Evolutionary conservation across 2,888 invertebrate genomes (phyloP), one percentile per base, ranked within the genome.

Genomic region (Pristionchus mayeri): DNA sequence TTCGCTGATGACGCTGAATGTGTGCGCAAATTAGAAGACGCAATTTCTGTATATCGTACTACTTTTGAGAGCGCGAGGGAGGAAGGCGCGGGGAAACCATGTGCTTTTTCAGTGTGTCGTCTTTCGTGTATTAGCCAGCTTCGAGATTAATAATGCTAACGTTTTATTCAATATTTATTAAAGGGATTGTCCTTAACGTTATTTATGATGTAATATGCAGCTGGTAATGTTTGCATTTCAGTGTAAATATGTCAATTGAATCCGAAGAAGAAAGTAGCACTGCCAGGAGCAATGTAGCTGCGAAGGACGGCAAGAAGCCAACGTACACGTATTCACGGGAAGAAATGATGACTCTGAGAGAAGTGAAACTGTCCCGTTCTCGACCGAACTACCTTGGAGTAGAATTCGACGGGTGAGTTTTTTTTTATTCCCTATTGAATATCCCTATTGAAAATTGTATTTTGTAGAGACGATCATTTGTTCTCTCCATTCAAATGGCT

Each of bases 401-500:
- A 76, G 90, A 91, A 27, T 91, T 88, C 82, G 88, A 91, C 85
- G 90, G 89, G 91, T 91, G 54, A 54, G 60, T 40, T 60, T 11
- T 6, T 2, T 16, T 27, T 7, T n/a, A 52, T 54, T 54, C 21
- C n/a, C n/a, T n/a, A n/a, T n/a, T n/a, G n/a, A n/a, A 44, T 44
- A 6, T 44, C 13, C 13, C 44, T 44, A 44, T 37, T 21, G 27
- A 24, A 44, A 24, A 16, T n/a, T 40, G 48, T 24, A 13, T 13
- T 67, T 63, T 86, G 90, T 84, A 91, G 91, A 34, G 91, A 91
- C 2, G 90, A 91, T 78, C 90, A 90, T 0, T 88, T 88, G 63
- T 91, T 91, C 84, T 91, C 91, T 16, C 91, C 91, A 34, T 86
- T 87, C 83, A 90, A 91, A 85, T 91, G 91, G 91, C 85, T 91